Percentiles rank a stretch among this genome's conserved stretches.
Conservation (phyloP, 2,797 vertebrate species). For the Cirrhinus mrigala region DNA sequence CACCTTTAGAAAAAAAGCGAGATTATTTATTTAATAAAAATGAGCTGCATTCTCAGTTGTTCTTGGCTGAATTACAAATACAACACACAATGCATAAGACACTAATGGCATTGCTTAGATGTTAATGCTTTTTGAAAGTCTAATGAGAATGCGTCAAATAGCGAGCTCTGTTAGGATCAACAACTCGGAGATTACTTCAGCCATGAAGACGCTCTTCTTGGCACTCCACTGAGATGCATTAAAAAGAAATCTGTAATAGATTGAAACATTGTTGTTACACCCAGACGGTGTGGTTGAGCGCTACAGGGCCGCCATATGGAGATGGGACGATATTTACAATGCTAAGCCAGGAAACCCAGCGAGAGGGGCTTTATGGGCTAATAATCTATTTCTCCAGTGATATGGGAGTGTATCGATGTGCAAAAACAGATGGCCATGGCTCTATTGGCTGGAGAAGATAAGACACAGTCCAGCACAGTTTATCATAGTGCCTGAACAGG, state of each 20-base stretch:
- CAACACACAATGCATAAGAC: neutral
- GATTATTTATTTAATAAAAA: neutral
- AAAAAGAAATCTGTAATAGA: slow-evolving; percentile 27
- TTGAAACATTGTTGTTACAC: slow-evolving; percentile 46
- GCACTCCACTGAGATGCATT: slow-evolving; percentile 26
- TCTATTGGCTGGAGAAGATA: slow-evolving; percentile 80
- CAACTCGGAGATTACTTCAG: neutral
- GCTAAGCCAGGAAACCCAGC: slow-evolving; percentile 64
- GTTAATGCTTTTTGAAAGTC: neutral
- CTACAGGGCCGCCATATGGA: slow-evolving; percentile 62
- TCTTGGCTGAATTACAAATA: neutral
- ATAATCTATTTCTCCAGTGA: slow-evolving; percentile 81
- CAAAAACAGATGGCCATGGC: slow-evolving; percentile 81
- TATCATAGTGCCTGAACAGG: slow-evolving; percentile 81
- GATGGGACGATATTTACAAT: slow-evolving; percentile 70
- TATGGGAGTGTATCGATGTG: slow-evolving; percentile 81
- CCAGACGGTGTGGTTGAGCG: slow-evolving; percentile 48
- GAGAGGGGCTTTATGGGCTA: slow-evolving; percentile 74
- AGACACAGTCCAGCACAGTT: slow-evolving; percentile 80
- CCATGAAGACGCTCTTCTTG: neutral
- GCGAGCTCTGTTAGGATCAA: neutral
- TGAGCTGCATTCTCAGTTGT: neutral
- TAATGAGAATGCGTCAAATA: neutral
- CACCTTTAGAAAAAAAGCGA: neutral
- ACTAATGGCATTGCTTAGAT: slow-evolving; percentile 1